Conservation (phyloP, 2,888 invertebrate genomes). For the Operophtera brumata region DNA sequence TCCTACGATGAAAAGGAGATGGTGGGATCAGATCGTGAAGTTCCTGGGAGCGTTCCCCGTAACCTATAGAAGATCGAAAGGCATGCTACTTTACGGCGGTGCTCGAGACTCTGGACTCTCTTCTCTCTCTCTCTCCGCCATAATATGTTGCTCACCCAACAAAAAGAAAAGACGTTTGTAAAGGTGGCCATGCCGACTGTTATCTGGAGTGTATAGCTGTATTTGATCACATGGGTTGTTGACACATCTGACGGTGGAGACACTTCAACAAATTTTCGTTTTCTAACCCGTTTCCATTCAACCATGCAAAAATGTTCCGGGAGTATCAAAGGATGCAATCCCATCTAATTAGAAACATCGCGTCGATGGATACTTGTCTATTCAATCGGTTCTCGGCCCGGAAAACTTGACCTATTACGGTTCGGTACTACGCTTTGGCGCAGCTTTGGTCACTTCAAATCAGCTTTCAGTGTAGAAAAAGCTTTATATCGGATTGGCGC, state of each 20-base stretch:
- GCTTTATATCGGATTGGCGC: not conserved
- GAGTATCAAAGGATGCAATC: slow-evolving; percentile 12
- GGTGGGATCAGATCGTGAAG: too few relatives aligned
- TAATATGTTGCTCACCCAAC: too few relatives aligned
- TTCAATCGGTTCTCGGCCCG: not conserved
- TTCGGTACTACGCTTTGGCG: too few relatives aligned
- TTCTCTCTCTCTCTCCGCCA: too few relatives aligned
- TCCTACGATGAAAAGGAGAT: too few relatives aligned
- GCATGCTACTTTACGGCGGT: too few relatives aligned
- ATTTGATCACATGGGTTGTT: not conserved
- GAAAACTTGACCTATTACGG: not conserved
- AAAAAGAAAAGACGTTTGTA: too few relatives aligned
- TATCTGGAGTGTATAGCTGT: too few relatives aligned
- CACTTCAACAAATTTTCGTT: not conserved
- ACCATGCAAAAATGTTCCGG: slow-evolving; percentile 1
- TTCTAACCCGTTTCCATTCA: slow-evolving; percentile 4
- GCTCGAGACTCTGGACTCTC: too few relatives aligned
- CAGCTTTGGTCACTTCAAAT: not conserved
- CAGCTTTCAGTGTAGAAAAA: not conserved
- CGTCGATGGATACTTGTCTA: slow-evolving; percentile 8
- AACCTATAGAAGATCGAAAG: too few relatives aligned
- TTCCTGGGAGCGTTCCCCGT: too few relatives aligned
- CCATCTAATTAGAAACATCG: slow-evolving; percentile 5
- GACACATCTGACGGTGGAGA: not conserved
- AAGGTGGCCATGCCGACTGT: too few relatives aligned